These are phyloP conservation scores for Orchestes rusci DNA, from an alignment of 2,888 invertebrate species.

Conservation along the genomic window DNA sequence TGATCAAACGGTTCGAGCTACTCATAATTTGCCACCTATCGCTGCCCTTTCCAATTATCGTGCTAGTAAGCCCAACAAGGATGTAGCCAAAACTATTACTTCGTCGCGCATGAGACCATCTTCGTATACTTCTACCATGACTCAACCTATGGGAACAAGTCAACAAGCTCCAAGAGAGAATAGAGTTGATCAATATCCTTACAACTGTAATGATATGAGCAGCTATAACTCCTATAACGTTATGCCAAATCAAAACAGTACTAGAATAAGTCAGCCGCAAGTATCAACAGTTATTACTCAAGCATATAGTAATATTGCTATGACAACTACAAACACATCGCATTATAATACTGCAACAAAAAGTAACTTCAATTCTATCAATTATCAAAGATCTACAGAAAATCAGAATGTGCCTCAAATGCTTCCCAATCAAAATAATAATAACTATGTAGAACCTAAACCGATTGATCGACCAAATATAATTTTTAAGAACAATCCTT, in stretches of 20 bases:
- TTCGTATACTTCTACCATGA: slow-evolving; percentile 18
- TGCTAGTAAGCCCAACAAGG: slow-evolving; percentile 41
- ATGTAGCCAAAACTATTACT: slow-evolving; percentile 29
- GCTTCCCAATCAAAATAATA: slow-evolving; percentile 16
- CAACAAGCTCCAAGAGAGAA: slow-evolving; percentile 2
- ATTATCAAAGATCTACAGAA: slow-evolving; percentile 9
- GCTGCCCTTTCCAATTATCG: slow-evolving; percentile 48
- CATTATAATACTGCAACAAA: slow-evolving; percentile 2
- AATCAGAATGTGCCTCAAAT: slow-evolving; percentile 8
- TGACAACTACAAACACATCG: slow-evolving; percentile 34
- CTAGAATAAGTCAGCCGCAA: slow-evolving; percentile 25
- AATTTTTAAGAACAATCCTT: neutral
- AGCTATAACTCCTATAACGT: slow-evolving; percentile 17
- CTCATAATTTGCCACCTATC: slow-evolving; percentile 49
- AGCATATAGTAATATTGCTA: slow-evolving; percentile 29
- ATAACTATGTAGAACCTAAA: slow-evolving; percentile 7
- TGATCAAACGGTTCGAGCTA: slow-evolving; percentile 35
- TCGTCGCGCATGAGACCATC: slow-evolving; percentile 4
- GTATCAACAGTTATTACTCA: slow-evolving; percentile 34
- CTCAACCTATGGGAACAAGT: slow-evolving; percentile 2
- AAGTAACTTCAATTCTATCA: neutral
- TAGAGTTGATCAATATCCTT: slow-evolving; percentile 21
- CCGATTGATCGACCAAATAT: slow-evolving; percentile 3
- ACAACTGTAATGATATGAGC: slow-evolving; percentile 17
- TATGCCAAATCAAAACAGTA: slow-evolving; percentile 14